A percentile compares a stretch with the other conserved stretches of the same genome.
Evolutionary conservation across 2,113 vertebrate species (phyloP).

Genomic region (Galemys pyrenaicus): DNA sequence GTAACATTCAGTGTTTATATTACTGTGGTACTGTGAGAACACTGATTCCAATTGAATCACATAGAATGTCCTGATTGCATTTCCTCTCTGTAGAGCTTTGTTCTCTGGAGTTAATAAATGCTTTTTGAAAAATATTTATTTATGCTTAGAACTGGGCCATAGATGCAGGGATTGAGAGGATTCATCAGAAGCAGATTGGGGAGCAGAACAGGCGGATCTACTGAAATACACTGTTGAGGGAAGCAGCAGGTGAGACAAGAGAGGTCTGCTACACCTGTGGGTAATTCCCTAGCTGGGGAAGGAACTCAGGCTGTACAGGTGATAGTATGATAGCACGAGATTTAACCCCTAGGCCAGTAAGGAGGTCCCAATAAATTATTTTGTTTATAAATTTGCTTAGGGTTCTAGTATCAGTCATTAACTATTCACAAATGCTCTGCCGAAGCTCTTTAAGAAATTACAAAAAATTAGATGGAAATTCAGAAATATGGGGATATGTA

Average conservation of each 20-base stretch:
- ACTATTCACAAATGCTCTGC: not conserved
- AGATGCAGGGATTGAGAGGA: no score
- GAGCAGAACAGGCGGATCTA: no score
- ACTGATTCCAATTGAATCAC: not conserved
- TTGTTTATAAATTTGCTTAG: constrained; percentile 16
- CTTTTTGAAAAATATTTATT: no score
- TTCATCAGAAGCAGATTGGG: no score
- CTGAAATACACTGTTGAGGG: no score
- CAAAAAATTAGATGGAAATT: not conserved
- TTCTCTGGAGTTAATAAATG: not conserved
- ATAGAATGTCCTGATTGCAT: not conserved
- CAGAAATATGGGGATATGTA: not conserved
- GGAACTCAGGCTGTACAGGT: no score
- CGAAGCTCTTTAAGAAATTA: not conserved
- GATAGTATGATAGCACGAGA: no score
- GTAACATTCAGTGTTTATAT: not conserved
- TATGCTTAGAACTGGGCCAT: no score
- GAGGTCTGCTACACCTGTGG: no score
- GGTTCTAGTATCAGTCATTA: constrained; percentile 16
- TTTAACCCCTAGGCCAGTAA: no score
- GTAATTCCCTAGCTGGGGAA: no score
- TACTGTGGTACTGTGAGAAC: not conserved
- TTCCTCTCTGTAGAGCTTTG: not conserved
- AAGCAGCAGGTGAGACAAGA: no score
- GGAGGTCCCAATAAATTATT: not conserved